Conservation (phyloP, 1,140 invertebrate species). For the Polypedilum vanderplanki region DNA sequence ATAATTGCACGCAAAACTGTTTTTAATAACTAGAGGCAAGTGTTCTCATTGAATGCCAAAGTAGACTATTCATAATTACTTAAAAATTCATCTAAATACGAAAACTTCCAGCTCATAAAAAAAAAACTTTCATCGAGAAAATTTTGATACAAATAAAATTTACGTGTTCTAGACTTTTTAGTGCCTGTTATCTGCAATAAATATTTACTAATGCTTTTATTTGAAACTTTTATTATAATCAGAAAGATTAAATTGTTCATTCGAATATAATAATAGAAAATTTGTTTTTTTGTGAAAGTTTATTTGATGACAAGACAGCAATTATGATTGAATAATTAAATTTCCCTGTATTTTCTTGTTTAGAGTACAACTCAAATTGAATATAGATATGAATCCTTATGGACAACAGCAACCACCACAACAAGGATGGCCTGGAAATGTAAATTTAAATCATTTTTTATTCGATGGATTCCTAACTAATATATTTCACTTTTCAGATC, state of each 20-base stretch:
- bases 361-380: neutral
- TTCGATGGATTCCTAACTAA: neutral
- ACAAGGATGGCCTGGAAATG: neutral
- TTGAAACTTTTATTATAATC: neutral
- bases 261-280: neutral
- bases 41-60: neutral
- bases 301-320: neutral
- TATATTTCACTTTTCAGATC: neutral
- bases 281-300: neutral
- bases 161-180: neutral
- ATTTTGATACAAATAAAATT: neutral
- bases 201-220: neutral
- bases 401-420: neutral
- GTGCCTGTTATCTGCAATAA: neutral
- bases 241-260: neutral
- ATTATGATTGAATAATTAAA: neutral
- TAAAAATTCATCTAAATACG: neutral
- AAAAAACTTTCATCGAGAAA: constrained; percentile 1
- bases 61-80: neutral
- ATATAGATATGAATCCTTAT: neutral
- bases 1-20: neutral
- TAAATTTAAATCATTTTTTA: neutral
- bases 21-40: neutral
- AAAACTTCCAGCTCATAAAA: constrained; percentile 10
- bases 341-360: neutral